Evolutionary conservation across 1,140 invertebrate genomes (phyloP).

Genomic region (Lasioglossum albipes): DNA sequence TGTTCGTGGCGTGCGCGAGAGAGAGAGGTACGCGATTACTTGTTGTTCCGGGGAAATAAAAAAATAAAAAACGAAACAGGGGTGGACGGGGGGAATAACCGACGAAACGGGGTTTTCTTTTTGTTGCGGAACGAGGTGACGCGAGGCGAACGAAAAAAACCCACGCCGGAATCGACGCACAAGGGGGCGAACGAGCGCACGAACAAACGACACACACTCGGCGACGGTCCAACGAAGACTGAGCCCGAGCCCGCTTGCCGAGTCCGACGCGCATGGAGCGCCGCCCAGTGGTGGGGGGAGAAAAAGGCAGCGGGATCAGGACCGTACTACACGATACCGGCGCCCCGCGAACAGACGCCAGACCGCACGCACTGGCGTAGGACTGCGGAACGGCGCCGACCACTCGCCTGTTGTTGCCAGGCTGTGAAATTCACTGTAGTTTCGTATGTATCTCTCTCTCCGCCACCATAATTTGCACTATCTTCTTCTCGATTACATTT

Average conservation of each 20-base stretch:
- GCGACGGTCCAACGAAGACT: slow-evolving; percentile 76
- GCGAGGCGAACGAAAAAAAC: slow-evolving; percentile 40
- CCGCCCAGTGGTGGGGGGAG: slow-evolving; percentile 36
- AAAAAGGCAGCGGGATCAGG: slow-evolving; percentile 37
- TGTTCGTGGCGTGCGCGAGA: neutral
- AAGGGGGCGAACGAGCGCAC: slow-evolving; percentile 16
- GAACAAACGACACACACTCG: slow-evolving; percentile 63
- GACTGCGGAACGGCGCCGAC: neutral
- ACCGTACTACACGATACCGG: slow-evolving; percentile 31
- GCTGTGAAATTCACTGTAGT: neutral
- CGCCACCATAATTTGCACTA: no score
- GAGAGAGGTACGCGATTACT: no score
- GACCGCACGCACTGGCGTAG: slow-evolving; percentile 23
- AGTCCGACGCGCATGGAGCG: slow-evolving; percentile 71
- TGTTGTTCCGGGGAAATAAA: neutral
- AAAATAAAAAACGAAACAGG: slow-evolving; percentile 2
- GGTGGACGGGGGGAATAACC: neutral
- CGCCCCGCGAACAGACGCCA: slow-evolving; percentile 13
- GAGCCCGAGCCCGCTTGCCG: slow-evolving; percentile 67
- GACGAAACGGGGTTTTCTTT: neutral
- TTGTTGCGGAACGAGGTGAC: neutral
- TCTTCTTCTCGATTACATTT: no score
- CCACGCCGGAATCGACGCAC: slow-evolving; percentile 45
- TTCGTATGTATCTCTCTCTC: no score
- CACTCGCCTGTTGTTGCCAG: no score